A percentile compares a stretch with the other conserved stretches of the same genome.
These are phyloP conservation scores for Thomomys bottae DNA, from an alignment of 2,113 vertebrate genomes.

Conservation along the genomic window DNA sequence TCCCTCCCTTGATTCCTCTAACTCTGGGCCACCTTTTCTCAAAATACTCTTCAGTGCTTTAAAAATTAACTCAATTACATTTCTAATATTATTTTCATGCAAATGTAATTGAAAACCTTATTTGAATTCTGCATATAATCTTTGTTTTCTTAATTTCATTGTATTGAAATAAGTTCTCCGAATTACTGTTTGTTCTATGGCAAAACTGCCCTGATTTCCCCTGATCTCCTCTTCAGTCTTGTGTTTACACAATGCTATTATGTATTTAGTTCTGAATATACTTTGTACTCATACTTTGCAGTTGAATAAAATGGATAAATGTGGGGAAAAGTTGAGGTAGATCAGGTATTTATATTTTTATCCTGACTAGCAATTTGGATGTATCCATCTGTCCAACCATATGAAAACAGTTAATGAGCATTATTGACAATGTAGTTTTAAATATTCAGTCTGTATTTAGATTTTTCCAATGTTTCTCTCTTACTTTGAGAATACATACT, in stretches of 20 bases:
- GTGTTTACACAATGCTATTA: background rate
- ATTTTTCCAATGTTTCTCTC: background rate
- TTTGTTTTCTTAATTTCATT: background rate
- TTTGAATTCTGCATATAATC: background rate
- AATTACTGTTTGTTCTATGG: background rate
- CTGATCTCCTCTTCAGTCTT: background rate
- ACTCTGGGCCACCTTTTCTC: background rate
- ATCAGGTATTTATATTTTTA: background rate
- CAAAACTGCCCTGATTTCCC: too few relatives aligned
- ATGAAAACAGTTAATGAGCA: background rate
- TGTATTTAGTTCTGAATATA: background rate
- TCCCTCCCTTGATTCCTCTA: background rate
- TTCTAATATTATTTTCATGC: background rate
- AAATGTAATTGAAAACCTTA: too few relatives aligned
- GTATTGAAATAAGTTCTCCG: background rate
- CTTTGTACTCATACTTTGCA: background rate
- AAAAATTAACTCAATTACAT: conserved; percentile 22
- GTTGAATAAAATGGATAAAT: background rate
- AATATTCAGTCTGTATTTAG: background rate
- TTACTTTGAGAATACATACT: background rate
- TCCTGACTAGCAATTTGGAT: background rate
- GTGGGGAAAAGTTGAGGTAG: background rate
- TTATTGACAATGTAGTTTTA: background rate
- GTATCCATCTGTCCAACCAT: background rate
- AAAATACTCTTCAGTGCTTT: background rate